These are phyloP conservation scores for Doris montereyensis DNA, from an alignment of 2,888 invertebrate genomes.

Conservation along the genomic window DNA sequence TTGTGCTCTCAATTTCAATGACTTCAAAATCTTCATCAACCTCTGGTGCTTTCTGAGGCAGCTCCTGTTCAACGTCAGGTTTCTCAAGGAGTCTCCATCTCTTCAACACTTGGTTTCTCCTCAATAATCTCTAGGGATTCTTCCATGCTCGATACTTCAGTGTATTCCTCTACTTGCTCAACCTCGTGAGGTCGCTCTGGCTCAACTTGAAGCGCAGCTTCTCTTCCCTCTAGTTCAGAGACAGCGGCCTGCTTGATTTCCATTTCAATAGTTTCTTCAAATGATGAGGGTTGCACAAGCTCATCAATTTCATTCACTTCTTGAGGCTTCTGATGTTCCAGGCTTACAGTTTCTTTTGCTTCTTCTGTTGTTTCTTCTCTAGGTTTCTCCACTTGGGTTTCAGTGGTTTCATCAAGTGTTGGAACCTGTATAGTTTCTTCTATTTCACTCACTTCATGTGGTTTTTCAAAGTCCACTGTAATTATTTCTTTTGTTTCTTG, in stretches of 20 bases:
- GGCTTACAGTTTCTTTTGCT: slow-evolving; percentile 20
- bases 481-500: slow-evolving; percentile 35
- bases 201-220: not conserved
- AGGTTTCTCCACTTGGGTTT: slow-evolving; percentile 36
- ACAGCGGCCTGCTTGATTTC: slow-evolving; percentile 36
- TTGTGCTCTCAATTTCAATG: too few species aligned
- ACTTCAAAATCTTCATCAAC: too few species aligned
- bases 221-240: slow-evolving; percentile 32
- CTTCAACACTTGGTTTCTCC: slow-evolving; percentile 16
- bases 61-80: too few species aligned
- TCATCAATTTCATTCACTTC: slow-evolving; percentile 1
- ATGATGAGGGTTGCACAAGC: not conserved
- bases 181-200: slow-evolving; percentile 21
- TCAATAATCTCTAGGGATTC: slow-evolving; percentile 1
- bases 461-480: not conserved
- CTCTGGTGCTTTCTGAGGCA: too few species aligned
- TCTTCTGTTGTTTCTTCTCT: slow-evolving; percentile 36
- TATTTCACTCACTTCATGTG: not conserved
- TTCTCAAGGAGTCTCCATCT: not conserved
- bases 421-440: not conserved
- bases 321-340: not conserved
- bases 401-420: not conserved
- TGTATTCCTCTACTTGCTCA: slow-evolving; percentile 12
- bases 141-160: slow-evolving; percentile 20
- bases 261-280: slow-evolving; percentile 15